A percentile compares a stretch with the other conserved stretches of the same genome.
phyloP scores from a whole-genome alignment of 2,113 vertebrate genomes.

The Burhinus bistriatus region DNA sequence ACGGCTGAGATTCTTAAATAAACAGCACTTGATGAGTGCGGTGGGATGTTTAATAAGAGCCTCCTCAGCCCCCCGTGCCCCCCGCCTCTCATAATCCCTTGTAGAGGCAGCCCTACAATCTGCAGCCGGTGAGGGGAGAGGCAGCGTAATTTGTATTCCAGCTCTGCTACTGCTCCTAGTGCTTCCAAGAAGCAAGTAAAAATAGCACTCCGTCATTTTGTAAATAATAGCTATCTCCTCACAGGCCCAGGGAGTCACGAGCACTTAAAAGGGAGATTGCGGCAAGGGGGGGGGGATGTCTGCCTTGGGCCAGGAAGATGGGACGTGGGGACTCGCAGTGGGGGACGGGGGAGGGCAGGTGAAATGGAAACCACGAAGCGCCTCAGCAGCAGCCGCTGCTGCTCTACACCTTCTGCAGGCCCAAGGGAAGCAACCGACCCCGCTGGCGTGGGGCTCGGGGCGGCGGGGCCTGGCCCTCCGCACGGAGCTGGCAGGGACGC shows the following conservation, averaged over 20 bases:
- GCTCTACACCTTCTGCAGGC: background rate
- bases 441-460: background rate
- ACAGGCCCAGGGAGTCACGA: background rate
- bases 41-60: background rate
- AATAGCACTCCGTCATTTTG: conserved; percentile 60
- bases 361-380: background rate
- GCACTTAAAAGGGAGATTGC: background rate
- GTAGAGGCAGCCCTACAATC: background rate
- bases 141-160: conserved; percentile 9
- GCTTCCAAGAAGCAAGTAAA: conserved; percentile 57
- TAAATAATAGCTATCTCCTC: conserved; percentile 56
- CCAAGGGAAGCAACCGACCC: no score
- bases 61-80: background rate
- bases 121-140: background rate
- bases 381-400: background rate
- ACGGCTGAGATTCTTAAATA: background rate
- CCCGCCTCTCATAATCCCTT: background rate
- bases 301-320: background rate
- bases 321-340: rapidly evolving
- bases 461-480: background rate
- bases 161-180: conserved; percentile 1
- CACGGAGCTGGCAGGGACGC: background rate
- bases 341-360: background rate
- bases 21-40: background rate
- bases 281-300: background rate